Evolutionary conservation across 2,113 vertebrate genomes (phyloP).

Genomic region (Ardeotis arabs): DNA sequence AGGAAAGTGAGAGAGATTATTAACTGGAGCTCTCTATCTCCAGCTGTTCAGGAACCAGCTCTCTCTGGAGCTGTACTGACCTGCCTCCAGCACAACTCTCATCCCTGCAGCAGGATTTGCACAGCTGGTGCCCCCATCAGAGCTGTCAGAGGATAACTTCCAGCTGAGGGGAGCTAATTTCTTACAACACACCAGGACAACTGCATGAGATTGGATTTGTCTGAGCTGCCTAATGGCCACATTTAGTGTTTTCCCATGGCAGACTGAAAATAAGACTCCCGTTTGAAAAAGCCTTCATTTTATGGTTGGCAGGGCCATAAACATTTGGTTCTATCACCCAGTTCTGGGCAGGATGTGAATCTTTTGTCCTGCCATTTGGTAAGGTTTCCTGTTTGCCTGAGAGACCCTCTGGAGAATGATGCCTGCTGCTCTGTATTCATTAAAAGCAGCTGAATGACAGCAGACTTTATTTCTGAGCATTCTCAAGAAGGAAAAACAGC

Average conservation of each 20-base stretch:
- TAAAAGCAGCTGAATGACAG: not conserved
- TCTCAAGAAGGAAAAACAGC: not conserved
- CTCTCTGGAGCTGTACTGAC: not conserved
- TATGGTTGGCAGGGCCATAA: not conserved
- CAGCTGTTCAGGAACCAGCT: not conserved
- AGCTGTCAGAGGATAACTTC: slow-evolving; percentile 15
- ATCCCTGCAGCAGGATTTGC: not conserved
- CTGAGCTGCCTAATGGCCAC: not conserved
- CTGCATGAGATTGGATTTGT: not conserved
- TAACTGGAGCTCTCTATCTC: not conserved
- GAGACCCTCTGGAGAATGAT: not conserved
- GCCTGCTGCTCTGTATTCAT: not conserved
- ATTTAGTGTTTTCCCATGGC: not conserved
- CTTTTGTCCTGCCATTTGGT: not conserved
- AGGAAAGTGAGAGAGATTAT: not conserved
- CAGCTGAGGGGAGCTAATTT: slow-evolving; percentile 1
- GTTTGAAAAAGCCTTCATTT: slow-evolving; percentile 18
- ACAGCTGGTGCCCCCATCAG: not conserved
- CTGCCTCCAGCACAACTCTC: slow-evolving; percentile 15
- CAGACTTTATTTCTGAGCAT: not conserved
- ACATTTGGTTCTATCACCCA: not conserved
- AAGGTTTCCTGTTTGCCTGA: not conserved
- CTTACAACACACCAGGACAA: not conserved
- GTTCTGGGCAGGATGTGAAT: not conserved
- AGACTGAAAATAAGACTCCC: not conserved